Evolutionary conservation across 1,140 invertebrate genomes (phyloP), one percentile per base, ranked within the genome.

Genomic region (Lepidostoma basale): DNA sequence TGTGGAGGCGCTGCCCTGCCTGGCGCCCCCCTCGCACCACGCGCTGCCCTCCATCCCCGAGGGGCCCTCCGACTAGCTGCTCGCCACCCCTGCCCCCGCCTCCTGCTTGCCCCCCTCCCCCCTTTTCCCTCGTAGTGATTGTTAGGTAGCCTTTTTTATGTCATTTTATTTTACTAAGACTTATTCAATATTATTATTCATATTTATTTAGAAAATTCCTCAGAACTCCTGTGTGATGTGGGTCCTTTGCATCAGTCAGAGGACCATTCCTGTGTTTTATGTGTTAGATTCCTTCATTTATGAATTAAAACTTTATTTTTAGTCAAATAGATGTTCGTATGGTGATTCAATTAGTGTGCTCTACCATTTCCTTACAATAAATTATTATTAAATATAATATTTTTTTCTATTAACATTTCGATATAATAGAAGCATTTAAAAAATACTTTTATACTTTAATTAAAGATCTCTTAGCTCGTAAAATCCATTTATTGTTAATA

Each of bases 1-100:
- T 6, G 86, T 97, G 72, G 87, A 87, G 0, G 52, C 67, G 1
- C 18, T 82, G n/a, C 71, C 75, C n/a, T 52, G 69, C 23, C 33
- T 74, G 4, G n/a, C 65, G 6, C 12, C 49, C n/a, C 28, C 45
- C 12, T 23, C 36, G 14, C 45, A 47, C 58, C 9, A 18, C 40
- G 40, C 52, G n/a, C 60, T 73, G 54, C 63, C 72, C 18, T 56
- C 68, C 20, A 73, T 73, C 22, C 72, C 72, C 5, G 72, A 73
- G 42, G 62, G 68, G 0, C 42, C 60, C 3, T 26, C 67, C 0
- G 62, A 64, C 28, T 64, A 54, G 30, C 36, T 44, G 30, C 12
- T 33, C 6, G 30, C 28, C 30, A 2, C 14, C 16, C 18, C 20
- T 22, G 14, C 28, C 14, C 14, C 1, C 9, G 10, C 5, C 33